A percentile compares a stretch with the other conserved stretches of the same genome.
phyloP scores from a whole-genome alignment of 2,113 vertebrate genomes.

The Silurus asotus region DNA sequence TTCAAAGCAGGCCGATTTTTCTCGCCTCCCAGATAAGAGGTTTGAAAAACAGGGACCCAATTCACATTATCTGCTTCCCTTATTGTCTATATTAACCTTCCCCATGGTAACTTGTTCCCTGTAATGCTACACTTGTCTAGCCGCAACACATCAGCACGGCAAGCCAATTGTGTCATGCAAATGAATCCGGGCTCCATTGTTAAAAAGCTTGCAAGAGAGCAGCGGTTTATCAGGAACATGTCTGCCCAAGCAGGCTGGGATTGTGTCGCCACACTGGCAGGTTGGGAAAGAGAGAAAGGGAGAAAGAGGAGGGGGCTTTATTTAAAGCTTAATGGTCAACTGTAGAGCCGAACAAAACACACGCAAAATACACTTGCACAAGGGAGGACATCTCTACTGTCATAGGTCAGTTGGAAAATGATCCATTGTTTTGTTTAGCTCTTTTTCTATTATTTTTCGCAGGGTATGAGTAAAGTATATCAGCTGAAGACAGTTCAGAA shows the following conservation, averaged over 20 bases:
- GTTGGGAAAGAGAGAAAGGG: slow-evolving; percentile 9
- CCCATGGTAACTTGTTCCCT: slow-evolving; percentile 90
- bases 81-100: slow-evolving; percentile 94
- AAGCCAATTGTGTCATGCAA: slow-evolving; percentile 97
- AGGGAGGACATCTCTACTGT: slow-evolving; percentile 31
- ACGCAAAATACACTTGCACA: slow-evolving; percentile 37
- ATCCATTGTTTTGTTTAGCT: slow-evolving; percentile 41
- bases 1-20: slow-evolving; percentile 78
- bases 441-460: slow-evolving; percentile 37
- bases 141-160: slow-evolving; percentile 85
- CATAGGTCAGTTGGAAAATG: slow-evolving; percentile 38
- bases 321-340: slow-evolving; percentile 60
- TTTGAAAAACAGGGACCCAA: slow-evolving; percentile 85
- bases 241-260: slow-evolving; percentile 61
- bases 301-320: slow-evolving; percentile 40
- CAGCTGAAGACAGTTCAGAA: slow-evolving; percentile 43
- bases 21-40: slow-evolving; percentile 77
- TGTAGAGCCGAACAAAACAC: slow-evolving; percentile 29
- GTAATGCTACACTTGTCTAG: slow-evolving; percentile 96
- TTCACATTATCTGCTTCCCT: slow-evolving; percentile 84
- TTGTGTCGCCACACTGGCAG: slow-evolving; percentile 62
- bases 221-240: slow-evolving; percentile 76
- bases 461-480: slow-evolving; percentile 37
- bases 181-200: slow-evolving; percentile 88
- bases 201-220: slow-evolving; percentile 70